phyloP scores from a whole-genome alignment of 1,140 invertebrate species.

The Heliconius congener region DNA sequence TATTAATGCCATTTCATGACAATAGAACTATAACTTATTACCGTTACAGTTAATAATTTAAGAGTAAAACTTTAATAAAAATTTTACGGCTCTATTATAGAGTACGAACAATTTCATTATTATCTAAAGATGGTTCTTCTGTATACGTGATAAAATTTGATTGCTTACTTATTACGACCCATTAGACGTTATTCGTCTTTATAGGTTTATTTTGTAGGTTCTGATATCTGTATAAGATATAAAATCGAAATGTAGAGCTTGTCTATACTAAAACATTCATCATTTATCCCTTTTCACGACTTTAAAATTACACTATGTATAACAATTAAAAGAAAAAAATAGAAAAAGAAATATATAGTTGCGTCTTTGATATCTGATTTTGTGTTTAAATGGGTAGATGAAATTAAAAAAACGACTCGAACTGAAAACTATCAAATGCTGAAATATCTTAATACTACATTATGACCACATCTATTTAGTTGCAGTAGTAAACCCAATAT shows the following conservation, averaged over 20 bases:
- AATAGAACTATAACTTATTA: slow-evolving; percentile 44
- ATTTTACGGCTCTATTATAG: slow-evolving; percentile 63
- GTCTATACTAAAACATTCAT: neutral
- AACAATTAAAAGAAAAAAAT: too few species aligned
- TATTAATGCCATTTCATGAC: neutral
- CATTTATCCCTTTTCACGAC: neutral
- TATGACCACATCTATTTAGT: too few species aligned
- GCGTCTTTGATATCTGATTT: too few species aligned
- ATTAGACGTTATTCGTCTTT: slow-evolving; percentile 18
- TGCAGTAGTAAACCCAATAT: too few species aligned
- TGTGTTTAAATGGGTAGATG: too few species aligned
- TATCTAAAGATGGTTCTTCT: slow-evolving; percentile 6
- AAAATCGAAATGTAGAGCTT: neutral
- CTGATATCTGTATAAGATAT: neutral
- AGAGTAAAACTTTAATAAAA: slow-evolving; percentile 54
- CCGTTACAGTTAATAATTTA: slow-evolving; percentile 44
- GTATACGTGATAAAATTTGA: slow-evolving; percentile 16
- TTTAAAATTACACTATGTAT: too few species aligned
- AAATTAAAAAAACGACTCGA: too few species aligned
- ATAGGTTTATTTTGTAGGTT: neutral
- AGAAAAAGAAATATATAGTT: too few species aligned
- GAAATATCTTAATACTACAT: too few species aligned
- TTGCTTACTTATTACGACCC: neutral
- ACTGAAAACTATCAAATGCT: too few species aligned
- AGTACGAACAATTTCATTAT: slow-evolving; percentile 38